phyloP scores from a whole-genome alignment of 2,888 invertebrate species.

The Ganaspis brasiliensis region DNA sequence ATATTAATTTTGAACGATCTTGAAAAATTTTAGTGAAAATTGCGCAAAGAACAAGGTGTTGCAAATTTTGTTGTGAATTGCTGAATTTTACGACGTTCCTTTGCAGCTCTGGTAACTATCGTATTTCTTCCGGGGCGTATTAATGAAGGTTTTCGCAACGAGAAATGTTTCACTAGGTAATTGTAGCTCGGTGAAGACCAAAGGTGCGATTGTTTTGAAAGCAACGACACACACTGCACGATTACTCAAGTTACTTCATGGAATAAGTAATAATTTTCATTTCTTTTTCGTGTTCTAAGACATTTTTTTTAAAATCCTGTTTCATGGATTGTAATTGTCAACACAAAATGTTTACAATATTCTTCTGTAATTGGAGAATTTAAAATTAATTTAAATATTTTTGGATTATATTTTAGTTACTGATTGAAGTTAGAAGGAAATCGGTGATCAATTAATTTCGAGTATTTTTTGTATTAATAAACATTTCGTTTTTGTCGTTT shows the following conservation, averaged over 20 bases:
- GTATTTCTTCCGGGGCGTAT: constrained; percentile 30
- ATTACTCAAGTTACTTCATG: constrained; percentile 20
- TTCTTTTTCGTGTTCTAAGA: neutral
- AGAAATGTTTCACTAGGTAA: constrained; percentile 26
- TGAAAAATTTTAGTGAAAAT: neutral
- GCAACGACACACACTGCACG: constrained; percentile 6
- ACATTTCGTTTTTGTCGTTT: too few relatives aligned
- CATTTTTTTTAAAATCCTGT: neutral
- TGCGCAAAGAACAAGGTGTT: constrained; percentile 26
- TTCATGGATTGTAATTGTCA: constrained; percentile 7
- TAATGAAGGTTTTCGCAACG: constrained; percentile 31
- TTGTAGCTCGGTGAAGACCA: constrained; percentile 22
- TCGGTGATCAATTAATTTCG: too few relatives aligned
- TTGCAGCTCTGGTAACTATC: constrained; percentile 62
- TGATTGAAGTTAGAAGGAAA: too few relatives aligned
- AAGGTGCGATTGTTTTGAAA: constrained; percentile 18
- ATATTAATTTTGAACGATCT: too few relatives aligned
- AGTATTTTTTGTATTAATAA: too few relatives aligned
- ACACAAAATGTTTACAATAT: too few relatives aligned
- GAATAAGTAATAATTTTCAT: neutral
- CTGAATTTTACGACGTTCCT: constrained; percentile 66
- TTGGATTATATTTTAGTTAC: too few relatives aligned
- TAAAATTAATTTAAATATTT: too few relatives aligned
- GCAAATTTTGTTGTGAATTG: constrained; percentile 64
- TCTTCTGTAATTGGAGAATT: too few relatives aligned